Conservation (phyloP, 2,113 vertebrate species). For the Lophius piscatorius region DNA sequence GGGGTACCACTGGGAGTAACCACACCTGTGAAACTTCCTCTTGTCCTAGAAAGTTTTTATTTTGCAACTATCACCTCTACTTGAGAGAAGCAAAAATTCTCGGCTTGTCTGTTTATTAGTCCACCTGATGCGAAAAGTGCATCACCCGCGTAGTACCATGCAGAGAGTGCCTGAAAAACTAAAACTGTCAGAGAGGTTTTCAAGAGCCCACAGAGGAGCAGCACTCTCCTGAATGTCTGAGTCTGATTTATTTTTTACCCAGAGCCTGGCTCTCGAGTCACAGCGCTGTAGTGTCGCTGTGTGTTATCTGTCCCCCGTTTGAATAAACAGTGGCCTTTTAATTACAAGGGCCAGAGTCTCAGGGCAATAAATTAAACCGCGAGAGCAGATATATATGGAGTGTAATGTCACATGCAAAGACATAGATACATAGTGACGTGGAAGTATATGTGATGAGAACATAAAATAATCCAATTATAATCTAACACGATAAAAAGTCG, state of each 20-base stretch:
- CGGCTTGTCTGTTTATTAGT: too few relatives aligned
- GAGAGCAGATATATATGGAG: slow-evolving; percentile 15
- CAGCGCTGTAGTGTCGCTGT: slow-evolving; percentile 35
- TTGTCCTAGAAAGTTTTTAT: too few relatives aligned
- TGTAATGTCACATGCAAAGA: slow-evolving; percentile 6
- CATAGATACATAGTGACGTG: slow-evolving; percentile 5
- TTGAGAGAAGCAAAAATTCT: too few relatives aligned
- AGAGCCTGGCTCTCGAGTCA: slow-evolving; percentile 34
- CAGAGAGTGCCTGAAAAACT: slow-evolving; percentile 17
- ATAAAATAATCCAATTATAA: too few relatives aligned
- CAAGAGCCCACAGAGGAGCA: slow-evolving; percentile 1
- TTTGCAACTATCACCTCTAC: too few relatives aligned
- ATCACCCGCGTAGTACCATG: too few relatives aligned
- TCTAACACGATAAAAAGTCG: too few relatives aligned
- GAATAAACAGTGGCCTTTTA: slow-evolving; percentile 56
- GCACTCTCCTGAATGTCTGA: slow-evolving; percentile 35
- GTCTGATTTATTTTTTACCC: slow-evolving; percentile 48
- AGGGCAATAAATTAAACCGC: slow-evolving; percentile 24
- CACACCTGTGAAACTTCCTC: too few relatives aligned
- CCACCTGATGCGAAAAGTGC: too few relatives aligned
- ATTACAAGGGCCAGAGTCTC: slow-evolving; percentile 49
- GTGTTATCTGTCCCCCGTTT: slow-evolving; percentile 8
- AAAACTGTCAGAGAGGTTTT: slow-evolving; percentile 27
- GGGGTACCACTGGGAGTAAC: too few relatives aligned
- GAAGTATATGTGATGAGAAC: neutral